These are phyloP conservation scores for Campoplex nolae DNA, from an alignment of 2,888 invertebrate genomes.

Conservation along the genomic window DNA sequence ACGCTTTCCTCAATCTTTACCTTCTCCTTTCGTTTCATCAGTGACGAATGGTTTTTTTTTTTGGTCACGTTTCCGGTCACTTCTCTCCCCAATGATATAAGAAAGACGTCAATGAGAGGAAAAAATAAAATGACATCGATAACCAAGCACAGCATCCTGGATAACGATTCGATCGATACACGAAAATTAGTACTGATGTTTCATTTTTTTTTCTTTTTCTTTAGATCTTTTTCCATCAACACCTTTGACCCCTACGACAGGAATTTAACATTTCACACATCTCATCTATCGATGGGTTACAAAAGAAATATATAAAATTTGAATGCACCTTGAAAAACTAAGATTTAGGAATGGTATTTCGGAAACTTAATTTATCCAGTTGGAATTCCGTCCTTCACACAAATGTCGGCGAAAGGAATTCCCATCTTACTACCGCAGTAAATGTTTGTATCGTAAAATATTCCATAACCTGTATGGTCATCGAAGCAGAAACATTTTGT, in stretches of 20 bases:
- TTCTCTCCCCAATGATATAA: neutral
- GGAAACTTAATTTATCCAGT: neutral
- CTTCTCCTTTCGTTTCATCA: neutral
- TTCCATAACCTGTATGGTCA: neutral
- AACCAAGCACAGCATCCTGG: constrained; percentile 4
- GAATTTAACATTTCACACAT: neutral
- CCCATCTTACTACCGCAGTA: neutral
- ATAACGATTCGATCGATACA: neutral
- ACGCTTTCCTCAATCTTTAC: neutral
- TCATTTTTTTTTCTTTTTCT: neutral
- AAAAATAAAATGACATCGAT: neutral
- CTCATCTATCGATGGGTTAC: neutral
- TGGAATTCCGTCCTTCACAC: neutral
- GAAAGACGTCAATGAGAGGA: neutral
- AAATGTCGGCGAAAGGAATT: neutral
- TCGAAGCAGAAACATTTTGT: neutral
- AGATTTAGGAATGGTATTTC: neutral
- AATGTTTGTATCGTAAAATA: neutral
- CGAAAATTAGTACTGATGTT: neutral
- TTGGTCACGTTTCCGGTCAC: neutral
- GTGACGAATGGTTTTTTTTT: neutral
- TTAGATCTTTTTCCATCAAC: neutral
- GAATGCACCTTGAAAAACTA: neutral
- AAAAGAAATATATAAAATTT: neutral
- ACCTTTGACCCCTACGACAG: neutral